These are phyloP conservation scores for Natator depressus DNA, from an alignment of 2,113 vertebrate genomes.

Conservation along the genomic window DNA sequence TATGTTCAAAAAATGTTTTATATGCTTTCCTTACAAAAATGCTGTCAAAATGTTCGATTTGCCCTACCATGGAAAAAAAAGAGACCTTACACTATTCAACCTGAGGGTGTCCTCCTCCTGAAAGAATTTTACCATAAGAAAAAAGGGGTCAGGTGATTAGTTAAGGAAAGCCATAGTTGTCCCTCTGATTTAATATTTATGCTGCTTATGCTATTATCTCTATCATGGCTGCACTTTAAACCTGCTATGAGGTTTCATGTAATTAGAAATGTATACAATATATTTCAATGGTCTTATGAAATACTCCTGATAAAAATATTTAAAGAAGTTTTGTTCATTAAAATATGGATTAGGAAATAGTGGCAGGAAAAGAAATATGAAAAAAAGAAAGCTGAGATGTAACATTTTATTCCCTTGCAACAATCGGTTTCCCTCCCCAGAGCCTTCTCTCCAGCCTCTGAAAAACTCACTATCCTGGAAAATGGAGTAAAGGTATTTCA, in stretches of 20 bases:
- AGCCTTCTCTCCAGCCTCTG: neutral
- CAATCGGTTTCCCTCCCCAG: neutral
- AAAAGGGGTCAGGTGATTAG: slow-evolving; percentile 18
- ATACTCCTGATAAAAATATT: neutral
- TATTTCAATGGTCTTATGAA: neutral
- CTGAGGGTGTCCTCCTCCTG: slow-evolving; percentile 33
- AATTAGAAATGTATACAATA: neutral
- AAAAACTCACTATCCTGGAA: neutral
- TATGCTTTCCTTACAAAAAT: slow-evolving; percentile 62
- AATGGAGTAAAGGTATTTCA: neutral
- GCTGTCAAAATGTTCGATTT: slow-evolving; percentile 30
- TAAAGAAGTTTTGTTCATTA: neutral
- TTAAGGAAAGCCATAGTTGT: neutral
- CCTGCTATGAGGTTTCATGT: neutral
- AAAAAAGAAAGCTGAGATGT: neutral
- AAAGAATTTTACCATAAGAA: slow-evolving; percentile 26
- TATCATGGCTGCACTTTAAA: slow-evolving; percentile 6
- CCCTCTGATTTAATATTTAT: neutral
- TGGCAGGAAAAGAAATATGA: neutral
- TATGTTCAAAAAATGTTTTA: slow-evolving; percentile 77
- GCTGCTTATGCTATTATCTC: neutral
- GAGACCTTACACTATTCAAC: slow-evolving; percentile 32
- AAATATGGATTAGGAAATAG: neutral
- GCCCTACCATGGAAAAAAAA: neutral
- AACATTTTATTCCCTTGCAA: neutral